These are phyloP conservation scores for Glossosoma conforme DNA, from an alignment of 1,140 invertebrate species.

Conservation along the genomic window DNA sequence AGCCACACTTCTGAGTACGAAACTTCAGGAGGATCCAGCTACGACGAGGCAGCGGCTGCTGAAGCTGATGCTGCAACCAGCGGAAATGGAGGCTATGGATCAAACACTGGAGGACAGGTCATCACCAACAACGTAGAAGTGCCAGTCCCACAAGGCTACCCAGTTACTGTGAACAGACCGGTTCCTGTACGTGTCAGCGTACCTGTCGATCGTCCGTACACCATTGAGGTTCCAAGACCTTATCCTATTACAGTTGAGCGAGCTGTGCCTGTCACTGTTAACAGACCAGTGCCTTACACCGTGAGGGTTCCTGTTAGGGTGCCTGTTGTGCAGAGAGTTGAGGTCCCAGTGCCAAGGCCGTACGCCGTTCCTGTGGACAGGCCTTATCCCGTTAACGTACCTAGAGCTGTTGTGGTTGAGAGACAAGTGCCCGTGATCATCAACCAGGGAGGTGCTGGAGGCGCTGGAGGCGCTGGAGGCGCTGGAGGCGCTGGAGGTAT, in stretches of 20 bases:
- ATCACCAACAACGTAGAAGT: constrained; percentile 36
- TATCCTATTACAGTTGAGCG: constrained; percentile 48
- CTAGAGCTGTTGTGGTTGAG: constrained; percentile 45
- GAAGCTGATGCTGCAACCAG: constrained; percentile 23
- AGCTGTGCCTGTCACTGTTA: constrained; percentile 44
- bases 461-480: constrained; percentile 23
- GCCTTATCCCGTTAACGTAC: constrained; percentile 40
- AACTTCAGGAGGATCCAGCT: neutral
- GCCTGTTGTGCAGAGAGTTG: constrained; percentile 35
- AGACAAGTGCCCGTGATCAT: constrained; percentile 47
- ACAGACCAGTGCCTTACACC: constrained; percentile 48
- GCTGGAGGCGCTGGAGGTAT: constrained; percentile 23
- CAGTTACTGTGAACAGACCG: constrained; percentile 37
- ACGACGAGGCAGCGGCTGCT: no score
- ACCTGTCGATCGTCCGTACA: constrained; percentile 50
- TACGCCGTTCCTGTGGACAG: constrained; percentile 38
- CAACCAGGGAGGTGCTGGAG: constrained; percentile 31
- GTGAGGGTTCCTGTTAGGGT: constrained; percentile 52
- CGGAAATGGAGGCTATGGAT: constrained; percentile 16
- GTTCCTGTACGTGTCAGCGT: constrained; percentile 37
- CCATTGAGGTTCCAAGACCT: constrained; percentile 50
- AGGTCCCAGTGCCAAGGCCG: constrained; percentile 35
- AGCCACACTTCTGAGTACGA: neutral
- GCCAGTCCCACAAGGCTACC: constrained; percentile 39
- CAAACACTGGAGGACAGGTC: constrained; percentile 31